Evolutionary conservation across 2,113 vertebrate species (phyloP).

Genomic region (Otus sunia): DNA sequence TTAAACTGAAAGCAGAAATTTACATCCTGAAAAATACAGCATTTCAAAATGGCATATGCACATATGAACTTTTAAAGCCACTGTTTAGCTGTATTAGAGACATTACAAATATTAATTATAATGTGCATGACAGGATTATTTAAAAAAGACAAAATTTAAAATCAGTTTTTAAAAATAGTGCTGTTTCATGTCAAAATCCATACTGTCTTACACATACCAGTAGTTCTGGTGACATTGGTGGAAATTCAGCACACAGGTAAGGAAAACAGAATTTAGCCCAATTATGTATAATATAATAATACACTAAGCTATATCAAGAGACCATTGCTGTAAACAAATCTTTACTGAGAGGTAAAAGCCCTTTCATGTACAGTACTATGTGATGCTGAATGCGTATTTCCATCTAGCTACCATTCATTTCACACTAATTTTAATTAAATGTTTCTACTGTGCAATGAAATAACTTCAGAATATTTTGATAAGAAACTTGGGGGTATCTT

Average conservation of each 20-base stretch:
- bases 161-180: neutral
- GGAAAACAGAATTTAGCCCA: constrained; percentile 4
- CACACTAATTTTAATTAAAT: neutral
- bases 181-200: neutral
- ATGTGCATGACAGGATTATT: neutral
- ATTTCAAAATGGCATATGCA: constrained; percentile 1
- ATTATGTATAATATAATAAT: neutral
- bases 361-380: constrained; percentile 60
- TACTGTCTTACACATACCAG: neutral
- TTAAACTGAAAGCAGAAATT: constrained; percentile 56
- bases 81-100: neutral
- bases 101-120: neutral
- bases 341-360: constrained; percentile 66
- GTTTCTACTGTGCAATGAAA: neutral
- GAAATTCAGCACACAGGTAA: neutral
- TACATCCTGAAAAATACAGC: constrained; percentile 38
- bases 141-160: neutral
- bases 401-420: constrained; percentile 48
- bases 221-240: neutral
- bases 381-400: constrained; percentile 28
- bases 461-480: constrained; percentile 40
- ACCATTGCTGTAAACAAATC: constrained; percentile 56
- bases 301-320: constrained; percentile 41
- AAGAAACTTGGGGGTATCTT: constrained; percentile 14
- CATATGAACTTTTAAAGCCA: neutral